phyloP scores from a whole-genome alignment of 2,797 vertebrate species.

The Denticeps clupeoides region DNA sequence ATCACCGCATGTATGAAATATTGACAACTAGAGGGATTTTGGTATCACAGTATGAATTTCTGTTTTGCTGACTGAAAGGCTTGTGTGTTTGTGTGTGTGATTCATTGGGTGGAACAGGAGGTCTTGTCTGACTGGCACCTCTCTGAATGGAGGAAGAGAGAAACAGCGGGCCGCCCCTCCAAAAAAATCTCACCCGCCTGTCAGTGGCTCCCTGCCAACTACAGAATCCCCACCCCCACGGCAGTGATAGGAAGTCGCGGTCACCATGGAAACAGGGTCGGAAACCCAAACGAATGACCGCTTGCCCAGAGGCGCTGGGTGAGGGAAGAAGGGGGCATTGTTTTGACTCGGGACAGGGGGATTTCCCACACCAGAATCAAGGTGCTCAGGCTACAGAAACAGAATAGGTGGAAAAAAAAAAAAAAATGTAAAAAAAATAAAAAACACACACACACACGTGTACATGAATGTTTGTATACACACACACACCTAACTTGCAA shows the following conservation, averaged over 20 bases:
- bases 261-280: slow-evolving; percentile 64
- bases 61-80: too few species aligned
- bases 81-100: too few species aligned
- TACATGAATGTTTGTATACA: too few species aligned
- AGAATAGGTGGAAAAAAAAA: not conserved
- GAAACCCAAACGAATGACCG: slow-evolving; percentile 65
- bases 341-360: slow-evolving; percentile 23
- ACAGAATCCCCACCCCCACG: slow-evolving; percentile 58
- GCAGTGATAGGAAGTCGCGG: slow-evolving; percentile 45
- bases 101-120: too few species aligned
- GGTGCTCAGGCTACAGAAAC: slow-evolving; percentile 20
- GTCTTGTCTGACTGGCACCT: too few species aligned
- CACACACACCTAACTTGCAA: too few species aligned
- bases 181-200: too few species aligned
- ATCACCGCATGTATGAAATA: too few species aligned
- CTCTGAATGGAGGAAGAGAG: too few species aligned
- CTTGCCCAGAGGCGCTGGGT: slow-evolving; percentile 47
- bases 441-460: too few species aligned
- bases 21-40: too few species aligned
- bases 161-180: slow-evolving; percentile 65
- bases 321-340: slow-evolving; percentile 44
- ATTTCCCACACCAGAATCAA: slow-evolving; percentile 31
- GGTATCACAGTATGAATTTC: too few species aligned
- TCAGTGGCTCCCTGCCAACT: slow-evolving; percentile 64
- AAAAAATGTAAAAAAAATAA: not conserved